Evolutionary conservation across 2,797 vertebrate genomes (phyloP), one percentile per base, ranked within the genome.

Genomic region (Hozukius guyotensis): DNA sequence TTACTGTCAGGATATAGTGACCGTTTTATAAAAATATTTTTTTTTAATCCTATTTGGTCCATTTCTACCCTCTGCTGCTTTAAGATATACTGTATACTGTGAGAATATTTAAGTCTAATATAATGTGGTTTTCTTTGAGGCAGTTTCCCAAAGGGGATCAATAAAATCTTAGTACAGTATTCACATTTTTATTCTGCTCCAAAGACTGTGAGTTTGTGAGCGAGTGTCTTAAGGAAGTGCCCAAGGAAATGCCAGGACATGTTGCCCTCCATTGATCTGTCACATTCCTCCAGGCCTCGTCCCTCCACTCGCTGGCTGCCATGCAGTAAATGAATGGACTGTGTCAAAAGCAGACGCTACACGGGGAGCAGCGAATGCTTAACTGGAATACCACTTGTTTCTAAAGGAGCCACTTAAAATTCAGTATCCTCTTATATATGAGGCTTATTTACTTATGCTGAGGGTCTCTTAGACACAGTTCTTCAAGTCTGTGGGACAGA

Each of bases 211-310:
- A 70, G 62, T 77, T 67, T 78, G 27, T 60, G 60, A 64, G 65
- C 1, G 8, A 73, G 63, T 73, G 55, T 72, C 72, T 73, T 22
- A 72, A 78, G 55, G 62, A 81, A 74, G 66, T 31, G 57, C 77
- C 62, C 59, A 38, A 83, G 67, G 81, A 90, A 84, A 87, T 80
- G 66, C 72, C 70, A 77, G 75, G 77, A 74, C 75, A 78, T 53
- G 87, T 80, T 78, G 49, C 75, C 76, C 78, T 89, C 68, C 11
- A 55, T 46, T 76, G 78, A 89, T 85, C 77, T 57, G 82, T 80
- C 82, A 53, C 82, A 57, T 82, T 83, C 80, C 82, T 84, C 76
- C 53, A 56, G 72, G 78, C 83, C 20, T 67, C 20, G 5, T 81
- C 61, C 81, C 64, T 61, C 74, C 71, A 46, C 72, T 71, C 25